Conservation (phyloP, 2,797 vertebrate genomes). For the Amazonetta brasiliensis region DNA sequence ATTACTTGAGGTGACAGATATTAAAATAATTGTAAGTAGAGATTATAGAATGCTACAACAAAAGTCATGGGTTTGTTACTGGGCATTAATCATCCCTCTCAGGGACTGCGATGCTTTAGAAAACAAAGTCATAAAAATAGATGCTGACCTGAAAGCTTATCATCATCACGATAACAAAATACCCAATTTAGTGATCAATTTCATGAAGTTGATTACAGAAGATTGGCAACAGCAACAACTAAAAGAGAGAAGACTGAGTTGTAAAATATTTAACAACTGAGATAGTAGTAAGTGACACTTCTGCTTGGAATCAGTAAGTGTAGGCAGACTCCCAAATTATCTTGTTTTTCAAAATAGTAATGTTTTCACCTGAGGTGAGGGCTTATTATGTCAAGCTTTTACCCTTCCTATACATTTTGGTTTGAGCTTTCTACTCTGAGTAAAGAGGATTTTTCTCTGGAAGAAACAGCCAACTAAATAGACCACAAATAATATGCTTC, state of each 20-base stretch:
- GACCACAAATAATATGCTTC: conserved; percentile 50
- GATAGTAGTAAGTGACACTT: conserved; percentile 21
- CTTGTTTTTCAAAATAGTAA: conserved; percentile 54
- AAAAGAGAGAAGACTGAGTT: background rate
- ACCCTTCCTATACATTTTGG: background rate
- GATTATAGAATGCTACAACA: background rate
- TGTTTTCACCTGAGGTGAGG: conserved; percentile 40
- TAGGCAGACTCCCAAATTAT: conserved; percentile 21
- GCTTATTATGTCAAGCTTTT: conserved; percentile 48
- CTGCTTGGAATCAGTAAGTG: background rate
- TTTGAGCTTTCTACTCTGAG: conserved; percentile 13
- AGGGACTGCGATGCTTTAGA: background rate
- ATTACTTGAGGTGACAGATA: background rate
- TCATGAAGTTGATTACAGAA: background rate
- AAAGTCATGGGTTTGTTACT: background rate
- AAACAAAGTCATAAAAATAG: background rate
- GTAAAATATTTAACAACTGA: conserved; percentile 9
- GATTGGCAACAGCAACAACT: background rate
- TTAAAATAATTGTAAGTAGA: background rate
- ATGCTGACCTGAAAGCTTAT: conserved; percentile 16
- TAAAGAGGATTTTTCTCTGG: conserved; percentile 47
- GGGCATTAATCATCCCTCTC: background rate
- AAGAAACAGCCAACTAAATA: conserved; percentile 49
- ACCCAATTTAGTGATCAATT: background rate
- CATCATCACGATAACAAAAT: background rate